phyloP scores from a whole-genome alignment of 2,113 vertebrate genomes.

The Odocoileus virginianus region DNA sequence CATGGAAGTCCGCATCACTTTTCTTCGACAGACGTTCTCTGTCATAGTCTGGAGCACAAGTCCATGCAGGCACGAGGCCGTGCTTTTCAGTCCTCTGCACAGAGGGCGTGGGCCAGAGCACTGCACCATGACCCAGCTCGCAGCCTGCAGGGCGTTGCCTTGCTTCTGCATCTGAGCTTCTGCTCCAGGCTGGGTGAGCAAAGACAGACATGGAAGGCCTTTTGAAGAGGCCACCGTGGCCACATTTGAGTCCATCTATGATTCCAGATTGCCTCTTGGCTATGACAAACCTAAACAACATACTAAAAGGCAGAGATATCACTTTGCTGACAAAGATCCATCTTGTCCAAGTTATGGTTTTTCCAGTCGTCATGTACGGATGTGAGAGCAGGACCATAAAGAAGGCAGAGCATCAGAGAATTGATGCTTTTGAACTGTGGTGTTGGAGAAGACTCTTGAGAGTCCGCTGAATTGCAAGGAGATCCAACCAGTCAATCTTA shows the following conservation, averaged over 20 bases:
- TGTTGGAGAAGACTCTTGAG: background rate
- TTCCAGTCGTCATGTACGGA: background rate
- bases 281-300: background rate
- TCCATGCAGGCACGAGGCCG: fast-evolving
- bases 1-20: background rate
- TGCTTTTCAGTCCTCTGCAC: fast-evolving
- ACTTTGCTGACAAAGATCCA: background rate
- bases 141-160: fast-evolving
- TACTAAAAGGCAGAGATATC: background rate
- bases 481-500: background rate
- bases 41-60: fast-evolving
- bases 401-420: background rate
- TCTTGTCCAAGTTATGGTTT: background rate
- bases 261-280: background rate
- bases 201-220: background rate
- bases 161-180: background rate
- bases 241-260: background rate
- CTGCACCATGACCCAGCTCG: fast-evolving
- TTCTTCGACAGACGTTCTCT: background rate
- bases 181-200: too few relatives aligned
- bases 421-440: background rate
- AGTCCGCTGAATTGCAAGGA: background rate
- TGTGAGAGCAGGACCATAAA: background rate
- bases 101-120: fast-evolving
- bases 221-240: background rate